Evolutionary conservation across 2,797 vertebrate genomes (phyloP).

Genomic region (Melopsittacus undulatus): DNA sequence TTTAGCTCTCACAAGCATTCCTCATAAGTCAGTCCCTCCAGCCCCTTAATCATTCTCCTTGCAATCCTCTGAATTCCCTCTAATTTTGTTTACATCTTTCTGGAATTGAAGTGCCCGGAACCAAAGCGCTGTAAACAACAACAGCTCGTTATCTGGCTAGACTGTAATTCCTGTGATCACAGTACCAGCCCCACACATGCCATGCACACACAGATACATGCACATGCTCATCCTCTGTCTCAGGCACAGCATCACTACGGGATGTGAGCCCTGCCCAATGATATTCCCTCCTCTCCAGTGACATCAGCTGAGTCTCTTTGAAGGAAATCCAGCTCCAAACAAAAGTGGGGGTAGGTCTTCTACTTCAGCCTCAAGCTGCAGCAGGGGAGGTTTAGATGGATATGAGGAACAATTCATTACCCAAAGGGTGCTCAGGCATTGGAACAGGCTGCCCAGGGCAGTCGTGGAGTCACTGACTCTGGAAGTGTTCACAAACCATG

Average conservation of each 20-base stretch:
- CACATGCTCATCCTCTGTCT: neutral
- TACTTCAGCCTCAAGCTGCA: neutral
- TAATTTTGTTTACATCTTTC: conserved; percentile 75
- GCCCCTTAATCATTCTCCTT: conserved; percentile 71
- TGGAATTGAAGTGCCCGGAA: conserved; percentile 72
- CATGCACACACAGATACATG: neutral
- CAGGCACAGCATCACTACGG: fast-evolving
- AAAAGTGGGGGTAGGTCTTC: neutral
- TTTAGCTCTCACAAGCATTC: conserved; percentile 62
- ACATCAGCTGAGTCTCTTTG: neutral
- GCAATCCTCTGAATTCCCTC: conserved; percentile 72
- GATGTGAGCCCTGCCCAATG: fast-evolving
- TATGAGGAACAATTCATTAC: neutral
- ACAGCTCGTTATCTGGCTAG: conserved; percentile 70
- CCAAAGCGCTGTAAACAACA: conserved; percentile 62
- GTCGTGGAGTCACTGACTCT: fast-evolving
- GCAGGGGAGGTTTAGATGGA: neutral
- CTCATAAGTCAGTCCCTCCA: conserved; percentile 69
- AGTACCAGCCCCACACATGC: neutral
- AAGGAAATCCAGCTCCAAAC: neutral
- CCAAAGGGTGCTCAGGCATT: neutral
- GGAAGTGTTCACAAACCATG: neutral
- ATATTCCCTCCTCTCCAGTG: neutral
- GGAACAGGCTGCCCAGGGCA: neutral
- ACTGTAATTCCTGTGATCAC: conserved; percentile 51